Evolutionary conservation across 2,113 vertebrate species (phyloP).

Genomic region (Furnarius figulus): DNA sequence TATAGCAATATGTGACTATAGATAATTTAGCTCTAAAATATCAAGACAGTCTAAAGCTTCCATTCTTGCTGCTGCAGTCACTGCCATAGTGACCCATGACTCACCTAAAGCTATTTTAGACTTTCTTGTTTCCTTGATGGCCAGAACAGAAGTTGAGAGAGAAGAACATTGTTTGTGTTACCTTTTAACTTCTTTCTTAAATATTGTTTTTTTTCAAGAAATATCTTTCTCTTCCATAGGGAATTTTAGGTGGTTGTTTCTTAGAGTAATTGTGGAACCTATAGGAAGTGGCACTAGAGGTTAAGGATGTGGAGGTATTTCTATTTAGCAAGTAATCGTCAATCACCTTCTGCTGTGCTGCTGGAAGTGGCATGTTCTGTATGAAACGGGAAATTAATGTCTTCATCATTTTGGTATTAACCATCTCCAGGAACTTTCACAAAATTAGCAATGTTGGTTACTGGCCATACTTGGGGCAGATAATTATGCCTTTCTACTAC

Average conservation of each 20-base stretch:
- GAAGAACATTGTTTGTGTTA: not conserved
- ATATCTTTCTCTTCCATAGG: not conserved
- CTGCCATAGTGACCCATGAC: not conserved
- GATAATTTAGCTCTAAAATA: not conserved
- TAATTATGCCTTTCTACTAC: not conserved
- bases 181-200: not conserved
- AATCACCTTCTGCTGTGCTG: not conserved
- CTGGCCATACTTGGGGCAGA: not conserved
- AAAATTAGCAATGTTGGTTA: not conserved
- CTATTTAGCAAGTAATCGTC: not conserved
- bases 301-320: not conserved
- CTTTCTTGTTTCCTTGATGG: not conserved
- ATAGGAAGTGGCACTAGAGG: not conserved
- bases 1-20: not conserved
- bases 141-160: not conserved
- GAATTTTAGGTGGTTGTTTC: not conserved
- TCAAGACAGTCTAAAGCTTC: not conserved
- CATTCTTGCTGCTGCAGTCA: not conserved
- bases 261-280: not conserved
- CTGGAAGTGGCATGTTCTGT: not conserved
- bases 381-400: constrained; percentile 1
- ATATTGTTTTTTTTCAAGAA: not conserved
- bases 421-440: not conserved
- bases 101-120: not conserved
- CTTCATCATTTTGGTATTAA: constrained; percentile 18